These are phyloP conservation scores for Pagrus major DNA, from an alignment of 2,113 vertebrate species.

Conservation along the genomic window DNA sequence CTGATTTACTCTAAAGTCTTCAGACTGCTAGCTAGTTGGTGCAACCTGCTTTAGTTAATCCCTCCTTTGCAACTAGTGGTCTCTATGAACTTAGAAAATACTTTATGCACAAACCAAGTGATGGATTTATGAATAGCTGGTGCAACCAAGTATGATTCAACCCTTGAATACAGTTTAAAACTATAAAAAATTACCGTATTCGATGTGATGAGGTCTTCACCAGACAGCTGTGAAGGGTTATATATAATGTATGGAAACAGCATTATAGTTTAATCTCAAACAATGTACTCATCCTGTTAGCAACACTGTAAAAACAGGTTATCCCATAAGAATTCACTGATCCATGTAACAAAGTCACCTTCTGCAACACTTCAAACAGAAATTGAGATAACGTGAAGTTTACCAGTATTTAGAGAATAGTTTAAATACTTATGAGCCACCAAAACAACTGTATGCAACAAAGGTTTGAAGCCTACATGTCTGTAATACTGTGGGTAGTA, in stretches of 20 bases:
- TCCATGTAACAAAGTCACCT: not conserved
- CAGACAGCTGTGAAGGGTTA: not conserved
- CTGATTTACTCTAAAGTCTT: not conserved
- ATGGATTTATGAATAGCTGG: not conserved
- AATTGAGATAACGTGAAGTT: constrained; percentile 10
- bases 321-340: not conserved
- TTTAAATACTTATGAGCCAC: constrained; percentile 7
- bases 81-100: not conserved
- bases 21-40: no score
- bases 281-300: not conserved
- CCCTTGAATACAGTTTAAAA: not conserved
- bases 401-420: constrained; percentile 20
- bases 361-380: constrained; percentile 10
- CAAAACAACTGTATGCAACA: constrained; percentile 29
- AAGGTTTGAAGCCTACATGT: constrained; percentile 16
- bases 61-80: not conserved
- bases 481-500: constrained; percentile 14
- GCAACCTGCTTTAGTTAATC: not conserved
- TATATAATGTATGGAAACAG: not conserved
- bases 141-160: not conserved
- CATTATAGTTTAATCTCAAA: not conserved
- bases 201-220: not conserved
- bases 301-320: not conserved
- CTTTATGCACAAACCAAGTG: not conserved
- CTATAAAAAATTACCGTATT: not conserved